Percentiles rank a stretch among this genome's conserved stretches.
These are phyloP conservation scores for Phoxinus phoxinus DNA, from an alignment of 2,113 vertebrate species.

Conservation along the genomic window DNA sequence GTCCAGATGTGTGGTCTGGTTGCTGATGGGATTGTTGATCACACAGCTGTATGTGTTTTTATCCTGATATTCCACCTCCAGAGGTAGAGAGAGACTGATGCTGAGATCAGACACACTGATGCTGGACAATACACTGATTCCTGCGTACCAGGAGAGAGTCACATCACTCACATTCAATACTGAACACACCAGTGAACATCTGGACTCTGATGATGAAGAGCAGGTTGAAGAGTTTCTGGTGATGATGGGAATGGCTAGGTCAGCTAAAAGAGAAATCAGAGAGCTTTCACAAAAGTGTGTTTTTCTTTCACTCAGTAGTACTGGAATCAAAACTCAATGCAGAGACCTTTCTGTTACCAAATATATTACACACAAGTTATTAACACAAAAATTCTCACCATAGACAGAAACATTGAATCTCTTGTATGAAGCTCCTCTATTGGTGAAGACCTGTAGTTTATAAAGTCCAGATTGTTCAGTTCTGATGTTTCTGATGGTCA, in stretches of 20 bases:
- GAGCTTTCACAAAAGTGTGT: too few species aligned
- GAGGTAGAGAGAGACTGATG: too few species aligned
- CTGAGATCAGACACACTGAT: not conserved
- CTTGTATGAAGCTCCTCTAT: not conserved
- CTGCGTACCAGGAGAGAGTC: slow-evolving; percentile 26
- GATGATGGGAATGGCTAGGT: not conserved
- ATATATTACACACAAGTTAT: not conserved
- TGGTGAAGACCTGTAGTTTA: not conserved
- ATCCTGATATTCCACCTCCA: not conserved
- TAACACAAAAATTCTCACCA: not conserved
- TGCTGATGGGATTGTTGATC: not conserved
- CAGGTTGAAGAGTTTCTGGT: not conserved
- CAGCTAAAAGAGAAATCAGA: not conserved
- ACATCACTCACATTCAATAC: not conserved
- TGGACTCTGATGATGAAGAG: not conserved
- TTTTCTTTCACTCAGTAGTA: too few species aligned
- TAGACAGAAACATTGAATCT: not conserved
- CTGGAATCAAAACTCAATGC: too few species aligned
- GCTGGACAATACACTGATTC: slow-evolving; percentile 25
- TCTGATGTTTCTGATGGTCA: slow-evolving; percentile 37
- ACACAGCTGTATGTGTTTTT: slow-evolving; percentile 10
- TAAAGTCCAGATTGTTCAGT: not conserved
- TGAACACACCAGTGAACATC: slow-evolving; percentile 6
- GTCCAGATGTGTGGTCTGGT: not conserved
- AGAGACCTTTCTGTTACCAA: too few species aligned